phyloP scores from a whole-genome alignment of 2,113 vertebrate species.

The Vicugna pacos region DNA sequence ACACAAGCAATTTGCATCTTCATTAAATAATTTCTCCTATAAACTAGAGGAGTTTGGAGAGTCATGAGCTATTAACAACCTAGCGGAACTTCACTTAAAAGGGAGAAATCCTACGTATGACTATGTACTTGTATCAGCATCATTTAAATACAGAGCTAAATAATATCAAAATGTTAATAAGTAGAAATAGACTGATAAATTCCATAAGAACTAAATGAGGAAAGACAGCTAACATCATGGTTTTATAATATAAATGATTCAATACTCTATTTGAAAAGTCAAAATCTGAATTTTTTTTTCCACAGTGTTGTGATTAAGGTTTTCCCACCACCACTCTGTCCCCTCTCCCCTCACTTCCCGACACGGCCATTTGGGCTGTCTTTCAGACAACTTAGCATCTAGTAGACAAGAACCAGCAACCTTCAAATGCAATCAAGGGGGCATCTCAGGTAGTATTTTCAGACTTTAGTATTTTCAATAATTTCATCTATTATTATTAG shows the following conservation, averaged over 20 bases:
- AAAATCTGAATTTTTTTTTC: background rate
- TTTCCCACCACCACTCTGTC: background rate
- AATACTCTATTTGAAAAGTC: background rate
- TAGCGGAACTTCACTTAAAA: conserved; percentile 57
- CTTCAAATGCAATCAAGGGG: background rate
- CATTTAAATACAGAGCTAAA: conserved; percentile 59
- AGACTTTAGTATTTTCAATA: background rate
- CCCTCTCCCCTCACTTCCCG: rapidly evolving
- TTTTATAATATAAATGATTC: background rate
- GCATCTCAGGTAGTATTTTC: background rate
- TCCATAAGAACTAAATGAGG: background rate
- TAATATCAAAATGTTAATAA: conserved; percentile 13
- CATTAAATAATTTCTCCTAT: conserved; percentile 85
- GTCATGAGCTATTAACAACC: conserved; percentile 80
- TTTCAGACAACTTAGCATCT: background rate
- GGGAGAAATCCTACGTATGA: conserved; percentile 50
- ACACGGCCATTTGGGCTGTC: background rate
- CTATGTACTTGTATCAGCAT: background rate
- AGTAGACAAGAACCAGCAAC: background rate
- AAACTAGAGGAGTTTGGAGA: conserved; percentile 78
- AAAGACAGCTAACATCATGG: background rate
- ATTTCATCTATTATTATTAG: background rate
- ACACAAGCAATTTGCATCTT: conserved; percentile 82
- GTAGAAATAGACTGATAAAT: background rate
- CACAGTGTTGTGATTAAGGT: background rate